Evolutionary conservation across 2,888 invertebrate species (phyloP), one percentile per base, ranked within the genome.

Genomic region (Hipparchia sbordonii): DNA sequence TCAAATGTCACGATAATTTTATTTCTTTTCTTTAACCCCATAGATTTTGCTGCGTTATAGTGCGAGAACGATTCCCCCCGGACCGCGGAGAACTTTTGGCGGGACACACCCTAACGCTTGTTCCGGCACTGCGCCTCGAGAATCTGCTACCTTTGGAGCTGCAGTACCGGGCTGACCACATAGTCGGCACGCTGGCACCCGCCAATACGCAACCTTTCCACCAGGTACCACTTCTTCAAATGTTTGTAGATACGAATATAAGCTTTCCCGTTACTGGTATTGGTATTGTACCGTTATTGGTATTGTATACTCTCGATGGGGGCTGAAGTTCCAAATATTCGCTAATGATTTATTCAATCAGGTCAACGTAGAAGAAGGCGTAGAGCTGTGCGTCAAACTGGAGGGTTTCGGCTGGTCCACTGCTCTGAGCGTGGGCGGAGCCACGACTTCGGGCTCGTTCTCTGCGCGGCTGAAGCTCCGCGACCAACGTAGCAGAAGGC

Each of bases 101-200:
- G 6, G 99, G 97, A 0, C 99, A 99, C 89, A 96, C 96, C 13
- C 96, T 99, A 75, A 95, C 96, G 2, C 92, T 99, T 63, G 92
- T 97, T 79, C 97, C 99, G 46, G 98, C 98, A 0, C 94, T 99
- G 23, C 95, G 97, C 13, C 86, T 99, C 4, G 96, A 96, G 77
- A 99, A 99, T 94, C 95, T 99, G 74, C 95, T 99, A 69, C 99
- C 99, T 0, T 95, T 96, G 78, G 97, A 97, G 88, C 85, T 98
- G 74, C 92, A 95, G 71, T 97, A 95, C 82, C 95, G 95, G 78
- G 83, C 84, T 33, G 78, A 76, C 67, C 67, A 75, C 23, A 72
- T 73, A 8, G 74, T 88, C 71, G 85, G 93, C 85, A 79, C 81
- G 81, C 89, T 90, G 54, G 77, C 88, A 66, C 86, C 92, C 48